Conservation (phyloP, 2,888 invertebrate species). For the Spatulosminthurus flaviceps region DNA sequence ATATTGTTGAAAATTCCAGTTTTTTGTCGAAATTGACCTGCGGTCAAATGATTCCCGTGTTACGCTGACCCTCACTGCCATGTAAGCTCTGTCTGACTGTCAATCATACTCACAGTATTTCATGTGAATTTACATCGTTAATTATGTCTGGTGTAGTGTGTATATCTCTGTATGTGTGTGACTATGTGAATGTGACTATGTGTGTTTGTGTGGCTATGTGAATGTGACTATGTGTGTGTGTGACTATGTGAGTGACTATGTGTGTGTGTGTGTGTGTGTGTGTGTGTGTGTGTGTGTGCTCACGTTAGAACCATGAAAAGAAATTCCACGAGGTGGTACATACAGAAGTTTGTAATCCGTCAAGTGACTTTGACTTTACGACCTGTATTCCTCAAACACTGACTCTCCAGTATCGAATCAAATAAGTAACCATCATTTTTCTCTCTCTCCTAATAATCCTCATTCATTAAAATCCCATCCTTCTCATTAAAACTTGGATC, state of each 20-base stretch:
- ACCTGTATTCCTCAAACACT: neutral
- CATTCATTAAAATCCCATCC: neutral
- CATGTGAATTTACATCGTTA: constrained; percentile 24
- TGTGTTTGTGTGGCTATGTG: too few species aligned
- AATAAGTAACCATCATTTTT: neutral
- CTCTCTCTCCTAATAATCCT: neutral
- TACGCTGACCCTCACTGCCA: constrained; percentile 33
- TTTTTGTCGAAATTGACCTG: constrained; percentile 4
- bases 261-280: too few species aligned
- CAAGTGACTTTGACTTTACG: neutral
- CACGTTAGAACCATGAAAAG: too few species aligned
- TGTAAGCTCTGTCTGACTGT: constrained; percentile 24
- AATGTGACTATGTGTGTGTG: too few species aligned
- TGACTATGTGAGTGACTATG: too few species aligned
- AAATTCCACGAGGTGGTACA: too few species aligned
- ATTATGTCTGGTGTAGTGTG: neutral
- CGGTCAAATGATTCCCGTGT: constrained; percentile 34
- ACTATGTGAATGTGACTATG: too few species aligned
- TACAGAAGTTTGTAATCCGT: neutral
- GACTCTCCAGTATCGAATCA: neutral
- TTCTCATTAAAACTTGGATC: too few species aligned
- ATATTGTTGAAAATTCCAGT: constrained; percentile 21
- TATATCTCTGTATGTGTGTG: neutral
- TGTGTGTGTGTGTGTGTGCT: too few species aligned
- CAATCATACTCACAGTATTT: constrained; percentile 18